phyloP scores from a whole-genome alignment of 2,797 vertebrate genomes.

The Hydrocynus forskahlii region DNA sequence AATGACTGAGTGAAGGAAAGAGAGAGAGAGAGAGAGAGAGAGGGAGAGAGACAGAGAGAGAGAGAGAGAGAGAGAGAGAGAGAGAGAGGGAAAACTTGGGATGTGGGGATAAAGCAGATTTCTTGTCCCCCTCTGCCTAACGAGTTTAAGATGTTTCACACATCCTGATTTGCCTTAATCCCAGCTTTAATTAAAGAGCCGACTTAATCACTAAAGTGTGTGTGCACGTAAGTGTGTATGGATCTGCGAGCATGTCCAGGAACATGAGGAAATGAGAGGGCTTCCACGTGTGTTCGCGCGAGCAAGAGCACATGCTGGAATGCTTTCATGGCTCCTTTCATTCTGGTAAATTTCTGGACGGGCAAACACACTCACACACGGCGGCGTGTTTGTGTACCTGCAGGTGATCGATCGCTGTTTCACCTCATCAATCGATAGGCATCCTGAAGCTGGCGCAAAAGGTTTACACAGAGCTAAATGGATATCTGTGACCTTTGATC shows the following conservation, averaged over 20 bases:
- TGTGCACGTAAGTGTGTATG: constrained; percentile 19
- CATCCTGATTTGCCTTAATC: constrained; percentile 50
- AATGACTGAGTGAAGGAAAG: constrained; percentile 55
- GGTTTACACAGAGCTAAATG: constrained; percentile 63
- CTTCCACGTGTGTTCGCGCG: background rate
- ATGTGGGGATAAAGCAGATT: constrained; percentile 57
- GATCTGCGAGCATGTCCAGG: background rate
- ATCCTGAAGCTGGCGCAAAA: constrained; percentile 61
- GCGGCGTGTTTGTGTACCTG: constrained; percentile 36
- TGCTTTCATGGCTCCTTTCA: too few relatives aligned
- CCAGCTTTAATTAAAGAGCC: constrained; percentile 59
- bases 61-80: constrained; percentile 62
- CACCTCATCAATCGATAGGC: constrained; percentile 67
- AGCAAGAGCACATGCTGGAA: background rate
- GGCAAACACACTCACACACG: background rate
- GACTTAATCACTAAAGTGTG: constrained; percentile 36
- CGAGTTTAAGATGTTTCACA: constrained; percentile 41
- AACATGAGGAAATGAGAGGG: constrained; percentile 39
- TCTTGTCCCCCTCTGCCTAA: constrained; percentile 48
- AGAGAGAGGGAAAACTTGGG: constrained; percentile 52
- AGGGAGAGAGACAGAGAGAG: constrained; percentile 51
- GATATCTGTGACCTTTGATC: constrained; percentile 62
- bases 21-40: constrained; percentile 60
- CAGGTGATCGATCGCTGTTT: constrained; percentile 59
- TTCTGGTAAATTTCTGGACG: constrained; percentile 25